These are phyloP conservation scores for Pseudomyrmex cubaensis DNA, from an alignment of 1,140 invertebrate genomes.

Conservation along the genomic window DNA sequence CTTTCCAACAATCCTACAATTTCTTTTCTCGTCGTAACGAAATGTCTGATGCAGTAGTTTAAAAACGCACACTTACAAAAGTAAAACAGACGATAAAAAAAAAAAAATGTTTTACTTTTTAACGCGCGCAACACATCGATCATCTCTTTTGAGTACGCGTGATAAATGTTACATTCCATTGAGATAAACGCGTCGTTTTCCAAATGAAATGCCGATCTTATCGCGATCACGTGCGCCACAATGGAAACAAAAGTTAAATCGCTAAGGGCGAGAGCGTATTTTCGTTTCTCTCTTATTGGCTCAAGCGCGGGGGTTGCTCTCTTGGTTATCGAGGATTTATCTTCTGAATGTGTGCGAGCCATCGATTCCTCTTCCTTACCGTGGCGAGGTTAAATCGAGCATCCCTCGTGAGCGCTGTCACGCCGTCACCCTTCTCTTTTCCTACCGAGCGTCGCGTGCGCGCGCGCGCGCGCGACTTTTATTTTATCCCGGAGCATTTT, in stretches of 20 bases:
- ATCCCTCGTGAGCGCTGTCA: conserved; percentile 74
- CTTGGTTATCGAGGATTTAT: conserved; percentile 77
- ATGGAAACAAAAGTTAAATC: conserved; percentile 68
- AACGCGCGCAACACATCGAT: not conserved
- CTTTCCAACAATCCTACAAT: not conserved
- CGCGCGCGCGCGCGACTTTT: conserved; percentile 58
- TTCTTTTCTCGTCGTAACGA: not conserved
- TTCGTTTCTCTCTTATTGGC: conserved; percentile 71
- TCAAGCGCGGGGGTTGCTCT: conserved; percentile 60
- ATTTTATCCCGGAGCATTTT: conserved; percentile 70
- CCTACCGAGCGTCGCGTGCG: conserved; percentile 33
- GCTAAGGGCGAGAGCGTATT: conserved; percentile 64
- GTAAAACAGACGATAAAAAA: no score
- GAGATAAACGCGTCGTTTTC: conserved; percentile 43
- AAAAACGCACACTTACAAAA: no score
- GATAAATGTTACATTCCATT: conserved; percentile 28
- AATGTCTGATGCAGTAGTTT: no score
- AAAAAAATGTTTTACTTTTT: not conserved
- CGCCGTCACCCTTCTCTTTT: conserved; percentile 37
- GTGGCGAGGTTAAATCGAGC: conserved; percentile 76
- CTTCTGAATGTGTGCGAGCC: conserved; percentile 70
- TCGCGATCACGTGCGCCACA: conserved; percentile 41
- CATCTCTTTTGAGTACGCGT: not conserved
- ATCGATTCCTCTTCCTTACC: conserved; percentile 76
- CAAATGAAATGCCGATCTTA: conserved; percentile 37